Conservation (phyloP, 2,888 invertebrate species). For the Tetropium fuscum region DNA sequence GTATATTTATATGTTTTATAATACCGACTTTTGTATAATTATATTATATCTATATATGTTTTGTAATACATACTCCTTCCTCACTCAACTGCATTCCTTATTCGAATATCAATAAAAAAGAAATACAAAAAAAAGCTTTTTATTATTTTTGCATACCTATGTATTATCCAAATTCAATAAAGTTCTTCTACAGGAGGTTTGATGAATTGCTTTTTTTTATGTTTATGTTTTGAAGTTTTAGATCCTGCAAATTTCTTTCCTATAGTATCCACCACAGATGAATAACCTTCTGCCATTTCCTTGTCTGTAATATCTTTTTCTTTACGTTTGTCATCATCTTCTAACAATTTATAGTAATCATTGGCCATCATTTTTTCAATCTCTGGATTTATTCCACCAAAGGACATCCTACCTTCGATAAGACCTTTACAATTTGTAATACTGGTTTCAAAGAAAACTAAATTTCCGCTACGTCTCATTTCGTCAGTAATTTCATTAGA, state of each 20-base stretch:
- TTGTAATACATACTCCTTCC: too few species aligned
- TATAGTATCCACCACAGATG: slow-evolving; percentile 66
- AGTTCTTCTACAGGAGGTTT: slow-evolving; percentile 49
- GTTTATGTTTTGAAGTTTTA: slow-evolving; percentile 49
- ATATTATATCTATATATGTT: too few species aligned
- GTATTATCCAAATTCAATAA: not conserved
- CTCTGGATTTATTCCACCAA: slow-evolving; percentile 93
- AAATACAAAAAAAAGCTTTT: not conserved
- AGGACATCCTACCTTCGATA: slow-evolving; percentile 88
- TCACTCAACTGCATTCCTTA: too few species aligned
- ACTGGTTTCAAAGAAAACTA: slow-evolving; percentile 80
- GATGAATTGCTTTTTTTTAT: slow-evolving; percentile 52
- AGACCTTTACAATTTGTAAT: slow-evolving; percentile 83
- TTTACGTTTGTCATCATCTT: slow-evolving; percentile 62
- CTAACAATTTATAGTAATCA: slow-evolving; percentile 57
- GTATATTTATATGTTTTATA: too few species aligned
- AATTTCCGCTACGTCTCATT: slow-evolving; percentile 75
- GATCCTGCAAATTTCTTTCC: slow-evolving; percentile 64
- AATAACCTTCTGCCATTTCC: slow-evolving; percentile 74
- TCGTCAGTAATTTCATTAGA: slow-evolving; percentile 78
- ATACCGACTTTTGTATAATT: too few species aligned
- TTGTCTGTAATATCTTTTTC: slow-evolving; percentile 74
- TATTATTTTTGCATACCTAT: not conserved
- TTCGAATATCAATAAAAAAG: too few species aligned
- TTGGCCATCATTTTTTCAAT: slow-evolving; percentile 85